A percentile compares a stretch with the other conserved stretches of the same genome.
Evolutionary conservation across 2,888 invertebrate genomes (phyloP).

Genomic region (Hermaeophaga mercurialis): DNA sequence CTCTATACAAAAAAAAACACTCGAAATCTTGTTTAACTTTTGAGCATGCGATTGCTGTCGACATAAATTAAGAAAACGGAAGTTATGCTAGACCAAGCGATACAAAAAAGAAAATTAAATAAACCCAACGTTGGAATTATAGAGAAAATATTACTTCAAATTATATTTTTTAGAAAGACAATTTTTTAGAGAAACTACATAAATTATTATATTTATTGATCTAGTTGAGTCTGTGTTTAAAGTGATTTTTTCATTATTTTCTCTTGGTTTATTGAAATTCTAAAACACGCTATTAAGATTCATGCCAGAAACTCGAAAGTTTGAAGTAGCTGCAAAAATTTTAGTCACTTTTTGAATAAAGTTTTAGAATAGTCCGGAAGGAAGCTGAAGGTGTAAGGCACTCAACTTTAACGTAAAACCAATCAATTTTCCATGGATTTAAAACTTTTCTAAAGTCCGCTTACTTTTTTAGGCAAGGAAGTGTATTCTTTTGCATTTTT

Average conservation of each 20-base stretch:
- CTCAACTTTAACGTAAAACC: slow-evolving; percentile 50
- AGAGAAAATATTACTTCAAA: too few species aligned
- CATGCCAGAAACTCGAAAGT: not conserved
- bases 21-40: slow-evolving; percentile 30
- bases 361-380: slow-evolving; percentile 21
- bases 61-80: slow-evolving; percentile 23
- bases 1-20: slow-evolving; percentile 32
- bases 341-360: slow-evolving; percentile 2
- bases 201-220: too few species aligned
- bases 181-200: too few species aligned
- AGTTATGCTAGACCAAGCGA: not conserved
- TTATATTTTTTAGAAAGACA: too few species aligned
- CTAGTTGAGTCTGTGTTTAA: too few species aligned
- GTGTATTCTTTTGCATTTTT: slow-evolving; percentile 31
- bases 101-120: too few species aligned
- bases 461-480: slow-evolving; percentile 33
- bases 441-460: slow-evolving; percentile 43
- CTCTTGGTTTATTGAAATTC: too few species aligned
- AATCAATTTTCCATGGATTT: slow-evolving; percentile 52
- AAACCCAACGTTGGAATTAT: too few species aligned
- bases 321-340: slow-evolving; percentile 12
- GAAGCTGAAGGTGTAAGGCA: slow-evolving; percentile 43
- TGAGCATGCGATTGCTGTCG: slow-evolving; percentile 31
- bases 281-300: too few species aligned
- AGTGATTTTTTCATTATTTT: too few species aligned